These are phyloP conservation scores for Hedya salicella DNA, from an alignment of 2,888 invertebrate genomes.

Conservation along the genomic window DNA sequence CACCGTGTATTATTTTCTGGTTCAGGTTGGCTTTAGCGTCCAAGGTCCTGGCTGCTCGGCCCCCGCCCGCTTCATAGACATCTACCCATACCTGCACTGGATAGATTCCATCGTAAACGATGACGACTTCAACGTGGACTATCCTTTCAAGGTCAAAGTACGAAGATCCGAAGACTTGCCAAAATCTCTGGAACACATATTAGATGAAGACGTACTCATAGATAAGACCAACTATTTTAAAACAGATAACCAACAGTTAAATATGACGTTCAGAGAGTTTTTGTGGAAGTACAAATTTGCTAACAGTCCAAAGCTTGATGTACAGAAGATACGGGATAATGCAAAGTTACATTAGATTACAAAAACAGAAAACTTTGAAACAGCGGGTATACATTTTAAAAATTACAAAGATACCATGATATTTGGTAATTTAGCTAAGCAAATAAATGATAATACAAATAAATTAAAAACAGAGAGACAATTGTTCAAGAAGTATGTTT, in stretches of 20 bases:
- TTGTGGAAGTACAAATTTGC: neutral
- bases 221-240: slow-evolving; percentile 4
- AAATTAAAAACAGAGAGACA: too few species aligned
- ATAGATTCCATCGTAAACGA: slow-evolving; percentile 53
- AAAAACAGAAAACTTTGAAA: neutral
- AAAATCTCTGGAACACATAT: neutral
- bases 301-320: too few species aligned
- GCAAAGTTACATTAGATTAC: neutral
- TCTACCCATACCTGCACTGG: slow-evolving; percentile 59
- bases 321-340: neutral
- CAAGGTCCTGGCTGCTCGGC: slow-evolving; percentile 65
- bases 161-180: neutral
- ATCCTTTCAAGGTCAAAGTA: slow-evolving; percentile 23
- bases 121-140: slow-evolving; percentile 24
- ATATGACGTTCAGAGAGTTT: slow-evolving; percentile 3
- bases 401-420: too few species aligned
- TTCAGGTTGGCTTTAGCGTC: slow-evolving; percentile 65
- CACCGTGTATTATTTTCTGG: too few species aligned
- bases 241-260: neutral
- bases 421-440: too few species aligned
- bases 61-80: slow-evolving; percentile 60
- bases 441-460: too few species aligned
- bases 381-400: too few species aligned
- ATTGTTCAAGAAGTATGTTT: too few species aligned
- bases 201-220: slow-evolving; percentile 3